phyloP scores from a whole-genome alignment of 2,113 vertebrate species.

The Pheucticus melanocephalus region DNA sequence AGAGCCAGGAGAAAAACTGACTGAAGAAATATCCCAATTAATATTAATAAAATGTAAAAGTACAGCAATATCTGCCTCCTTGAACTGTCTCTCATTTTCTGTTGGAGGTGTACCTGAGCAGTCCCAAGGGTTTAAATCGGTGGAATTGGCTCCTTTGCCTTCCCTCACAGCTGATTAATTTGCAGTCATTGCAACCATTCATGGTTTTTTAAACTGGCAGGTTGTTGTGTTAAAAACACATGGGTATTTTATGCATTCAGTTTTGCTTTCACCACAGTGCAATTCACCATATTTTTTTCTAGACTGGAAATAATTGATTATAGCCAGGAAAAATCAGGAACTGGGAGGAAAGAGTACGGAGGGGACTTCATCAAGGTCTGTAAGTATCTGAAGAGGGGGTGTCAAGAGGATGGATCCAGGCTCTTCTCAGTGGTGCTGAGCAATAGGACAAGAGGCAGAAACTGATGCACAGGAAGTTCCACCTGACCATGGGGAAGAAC shows the following conservation, averaged over 20 bases:
- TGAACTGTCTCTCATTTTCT: background rate
- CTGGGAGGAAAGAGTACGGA: background rate
- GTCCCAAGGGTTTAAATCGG: background rate
- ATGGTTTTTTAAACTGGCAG: background rate
- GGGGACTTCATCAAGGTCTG: no score
- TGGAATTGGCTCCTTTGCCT: background rate
- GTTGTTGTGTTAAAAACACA: background rate
- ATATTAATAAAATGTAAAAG: background rate
- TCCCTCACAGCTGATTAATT: background rate
- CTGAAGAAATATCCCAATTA: background rate
- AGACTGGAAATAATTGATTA: background rate
- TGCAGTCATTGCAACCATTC: background rate
- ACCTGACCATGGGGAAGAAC: background rate
- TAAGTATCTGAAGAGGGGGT: background rate
- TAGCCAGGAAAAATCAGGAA: background rate
- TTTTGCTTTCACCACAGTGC: background rate
- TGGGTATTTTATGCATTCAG: background rate
- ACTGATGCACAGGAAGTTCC: background rate
- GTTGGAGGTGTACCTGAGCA: background rate
- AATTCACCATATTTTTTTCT: background rate
- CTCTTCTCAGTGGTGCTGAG: accelerated
- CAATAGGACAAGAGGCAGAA: background rate
- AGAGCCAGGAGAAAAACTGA: background rate
- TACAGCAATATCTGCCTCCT: background rate
- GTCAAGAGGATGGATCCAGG: background rate